Percentiles rank a stretch among this genome's conserved stretches.
These are phyloP conservation scores for Vulpes lagopus DNA, from an alignment of 2,113 vertebrate species.

Conservation along the genomic window DNA sequence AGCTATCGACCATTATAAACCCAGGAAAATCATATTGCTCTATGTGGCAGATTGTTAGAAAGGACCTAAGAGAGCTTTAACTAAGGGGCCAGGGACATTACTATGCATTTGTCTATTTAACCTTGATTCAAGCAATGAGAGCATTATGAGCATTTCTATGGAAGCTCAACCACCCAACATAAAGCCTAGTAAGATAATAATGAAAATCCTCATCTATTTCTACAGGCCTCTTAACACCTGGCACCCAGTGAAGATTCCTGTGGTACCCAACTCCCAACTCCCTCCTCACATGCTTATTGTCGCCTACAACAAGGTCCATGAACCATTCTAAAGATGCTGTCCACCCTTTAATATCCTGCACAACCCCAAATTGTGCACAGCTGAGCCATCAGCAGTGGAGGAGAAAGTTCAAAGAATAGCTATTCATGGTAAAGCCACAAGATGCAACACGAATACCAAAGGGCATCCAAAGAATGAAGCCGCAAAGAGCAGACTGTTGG, in stretches of 20 bases:
- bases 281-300: slow-evolving; percentile 69
- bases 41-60: slow-evolving; percentile 69
- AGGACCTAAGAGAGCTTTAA: slow-evolving; percentile 73
- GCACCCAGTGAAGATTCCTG: slow-evolving; percentile 71
- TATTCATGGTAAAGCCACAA: slow-evolving; percentile 65
- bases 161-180: slow-evolving; percentile 72
- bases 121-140: slow-evolving; percentile 83
- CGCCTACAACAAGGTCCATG: slow-evolving; percentile 72
- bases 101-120: slow-evolving; percentile 83
- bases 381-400: slow-evolving; percentile 77
- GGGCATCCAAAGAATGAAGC: slow-evolving; percentile 55
- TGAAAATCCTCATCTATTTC: slow-evolving; percentile 76
- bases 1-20: slow-evolving; percentile 73
- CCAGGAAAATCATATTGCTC: slow-evolving; percentile 74
- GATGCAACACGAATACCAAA: slow-evolving; percentile 59
- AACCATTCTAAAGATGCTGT: slow-evolving; percentile 76
- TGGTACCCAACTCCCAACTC: slow-evolving; percentile 65
- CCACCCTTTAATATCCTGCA: slow-evolving; percentile 72
- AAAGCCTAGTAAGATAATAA: slow-evolving; percentile 78
- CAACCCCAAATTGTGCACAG: slow-evolving; percentile 74
- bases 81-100: slow-evolving; percentile 84
- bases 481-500: not conserved
- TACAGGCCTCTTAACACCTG: slow-evolving; percentile 83
- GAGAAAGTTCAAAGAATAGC: slow-evolving; percentile 75
- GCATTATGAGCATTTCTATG: slow-evolving; percentile 83